phyloP scores from a whole-genome alignment of 2,888 invertebrate species.

The Stomorhina lunata region DNA sequence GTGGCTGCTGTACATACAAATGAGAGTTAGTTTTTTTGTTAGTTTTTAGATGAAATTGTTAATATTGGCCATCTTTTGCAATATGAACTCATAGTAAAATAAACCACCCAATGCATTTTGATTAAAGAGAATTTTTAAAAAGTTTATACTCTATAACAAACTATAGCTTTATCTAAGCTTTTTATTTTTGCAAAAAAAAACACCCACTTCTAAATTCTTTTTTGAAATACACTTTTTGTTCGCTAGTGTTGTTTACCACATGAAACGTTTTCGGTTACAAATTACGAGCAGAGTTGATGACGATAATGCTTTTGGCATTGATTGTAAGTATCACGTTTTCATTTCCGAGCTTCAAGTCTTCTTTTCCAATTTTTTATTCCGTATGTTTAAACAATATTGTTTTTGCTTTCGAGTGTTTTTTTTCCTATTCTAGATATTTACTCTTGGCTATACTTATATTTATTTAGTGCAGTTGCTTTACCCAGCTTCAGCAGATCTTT shows the following conservation, averaged over 20 bases:
- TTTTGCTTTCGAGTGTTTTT: background rate
- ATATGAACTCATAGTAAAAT: background rate
- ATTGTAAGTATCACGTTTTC: constrained; percentile 63
- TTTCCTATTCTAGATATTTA: background rate
- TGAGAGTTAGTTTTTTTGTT: too few species aligned
- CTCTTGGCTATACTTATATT: constrained; percentile 44
- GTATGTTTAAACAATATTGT: constrained; percentile 17
- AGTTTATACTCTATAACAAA: too few species aligned
- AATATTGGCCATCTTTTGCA: constrained; percentile 5
- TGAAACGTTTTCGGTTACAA: constrained; percentile 40
- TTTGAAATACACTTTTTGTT: background rate
- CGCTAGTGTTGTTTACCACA: background rate
- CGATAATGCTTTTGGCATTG: constrained; percentile 61
- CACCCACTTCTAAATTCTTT: background rate
- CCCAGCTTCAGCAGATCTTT: background rate
- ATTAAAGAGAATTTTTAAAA: too few species aligned
- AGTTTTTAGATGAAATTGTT: constrained; percentile 14
- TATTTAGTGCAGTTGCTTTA: constrained; percentile 37
- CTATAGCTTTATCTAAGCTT: too few species aligned
- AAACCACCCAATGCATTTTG: background rate
- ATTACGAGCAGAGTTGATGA: constrained; percentile 30
- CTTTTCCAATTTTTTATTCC: constrained; percentile 5
- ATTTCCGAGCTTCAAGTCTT: constrained; percentile 50
- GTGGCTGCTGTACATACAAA: too few species aligned
- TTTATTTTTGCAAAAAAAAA: too few species aligned